These are phyloP conservation scores for Bucorvus abyssinicus DNA, from an alignment of 2,797 vertebrate genomes.

Conservation along the genomic window DNA sequence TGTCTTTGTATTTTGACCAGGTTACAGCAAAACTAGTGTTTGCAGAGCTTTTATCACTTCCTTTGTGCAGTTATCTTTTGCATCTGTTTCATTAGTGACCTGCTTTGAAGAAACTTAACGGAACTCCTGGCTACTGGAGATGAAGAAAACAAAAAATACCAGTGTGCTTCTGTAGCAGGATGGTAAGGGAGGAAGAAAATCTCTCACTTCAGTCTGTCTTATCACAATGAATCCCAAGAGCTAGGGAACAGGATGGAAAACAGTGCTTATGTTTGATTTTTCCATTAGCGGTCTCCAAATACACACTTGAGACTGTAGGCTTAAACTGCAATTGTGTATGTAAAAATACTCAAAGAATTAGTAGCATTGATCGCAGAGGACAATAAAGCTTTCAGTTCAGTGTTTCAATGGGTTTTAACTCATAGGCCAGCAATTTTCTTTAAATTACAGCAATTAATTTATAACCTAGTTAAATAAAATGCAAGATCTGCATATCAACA, in stretches of 20 bases:
- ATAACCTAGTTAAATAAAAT: neutral
- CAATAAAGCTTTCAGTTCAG: neutral
- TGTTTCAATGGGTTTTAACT: neutral
- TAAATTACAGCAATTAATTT: neutral
- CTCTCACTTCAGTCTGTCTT: neutral
- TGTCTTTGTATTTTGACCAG: neutral
- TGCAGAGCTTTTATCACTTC: neutral
- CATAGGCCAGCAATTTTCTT: neutral
- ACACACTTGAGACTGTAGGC: neutral
- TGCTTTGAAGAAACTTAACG: neutral
- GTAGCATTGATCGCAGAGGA: neutral
- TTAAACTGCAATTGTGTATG: neutral
- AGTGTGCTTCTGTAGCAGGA: neutral
- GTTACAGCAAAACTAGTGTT: neutral
- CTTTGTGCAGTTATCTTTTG: neutral
- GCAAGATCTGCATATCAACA: neutral
- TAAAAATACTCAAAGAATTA: conserved; percentile 44
- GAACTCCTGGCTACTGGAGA: neutral
- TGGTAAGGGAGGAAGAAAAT: neutral
- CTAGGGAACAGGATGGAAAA: neutral
- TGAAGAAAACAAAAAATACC: neutral
- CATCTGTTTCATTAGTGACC: neutral
- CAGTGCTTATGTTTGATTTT: conserved; percentile 6
- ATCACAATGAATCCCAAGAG: neutral
- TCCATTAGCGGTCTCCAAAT: neutral